phyloP scores from a whole-genome alignment of 1,140 invertebrate genomes.

The Nylanderia fulva region DNA sequence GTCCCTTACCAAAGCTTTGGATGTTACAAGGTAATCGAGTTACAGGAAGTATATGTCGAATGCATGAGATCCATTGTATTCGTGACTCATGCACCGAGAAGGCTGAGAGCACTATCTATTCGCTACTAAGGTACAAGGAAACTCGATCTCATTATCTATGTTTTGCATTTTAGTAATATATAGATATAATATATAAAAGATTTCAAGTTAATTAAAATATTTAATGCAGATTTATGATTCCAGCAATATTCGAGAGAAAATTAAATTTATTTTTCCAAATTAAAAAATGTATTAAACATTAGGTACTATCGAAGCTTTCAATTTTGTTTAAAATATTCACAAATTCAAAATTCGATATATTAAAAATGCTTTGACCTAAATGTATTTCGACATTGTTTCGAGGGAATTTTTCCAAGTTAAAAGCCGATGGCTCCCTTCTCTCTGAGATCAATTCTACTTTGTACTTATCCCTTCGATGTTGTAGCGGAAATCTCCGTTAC shows the following conservation, averaged over 20 bases:
- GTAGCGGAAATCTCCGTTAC: not conserved
- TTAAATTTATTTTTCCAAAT: slow-evolving; percentile 15
- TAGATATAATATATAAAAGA: not conserved
- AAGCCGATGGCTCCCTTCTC: slow-evolving; percentile 17
- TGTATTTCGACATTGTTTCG: slow-evolving; percentile 33
- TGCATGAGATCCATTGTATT: slow-evolving; percentile 51
- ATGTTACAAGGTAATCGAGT: slow-evolving; percentile 58
- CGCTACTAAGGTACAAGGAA: slow-evolving; percentile 12
- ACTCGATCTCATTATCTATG: slow-evolving; percentile 29
- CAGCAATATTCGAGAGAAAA: not conserved
- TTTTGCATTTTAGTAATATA: slow-evolving; percentile 1
- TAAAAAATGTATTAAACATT: not conserved
- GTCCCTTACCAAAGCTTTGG: slow-evolving; percentile 50
- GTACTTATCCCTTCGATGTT: slow-evolving; percentile 26
- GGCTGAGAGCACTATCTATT: slow-evolving; percentile 40
- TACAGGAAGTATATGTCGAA: slow-evolving; percentile 60
- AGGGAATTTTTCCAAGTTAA: slow-evolving; percentile 6
- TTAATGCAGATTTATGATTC: not conserved
- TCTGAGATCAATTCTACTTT: slow-evolving; percentile 42
- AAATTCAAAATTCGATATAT: not conserved
- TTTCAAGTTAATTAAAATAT: not conserved
- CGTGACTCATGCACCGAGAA: slow-evolving; percentile 45
- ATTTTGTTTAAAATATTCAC: slow-evolving; percentile 18
- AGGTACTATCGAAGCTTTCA: not conserved
- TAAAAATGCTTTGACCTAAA: slow-evolving; percentile 21